These are phyloP conservation scores for Sus cebifrons DNA, from an alignment of 2,797 vertebrate genomes.

Conservation along the genomic window DNA sequence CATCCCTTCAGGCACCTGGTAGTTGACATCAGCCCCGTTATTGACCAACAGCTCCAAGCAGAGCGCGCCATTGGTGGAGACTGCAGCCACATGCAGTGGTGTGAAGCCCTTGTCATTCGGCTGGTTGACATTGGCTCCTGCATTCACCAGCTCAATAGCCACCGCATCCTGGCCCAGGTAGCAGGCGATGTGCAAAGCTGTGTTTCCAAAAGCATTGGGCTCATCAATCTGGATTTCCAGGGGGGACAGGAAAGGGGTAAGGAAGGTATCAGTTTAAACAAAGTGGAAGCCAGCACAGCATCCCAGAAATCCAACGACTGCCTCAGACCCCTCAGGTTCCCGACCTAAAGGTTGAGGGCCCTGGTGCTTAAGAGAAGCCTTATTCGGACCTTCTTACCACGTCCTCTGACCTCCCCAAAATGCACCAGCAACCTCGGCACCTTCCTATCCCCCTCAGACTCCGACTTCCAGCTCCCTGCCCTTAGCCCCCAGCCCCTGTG, in stretches of 20 bases:
- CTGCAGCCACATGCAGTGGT: slow-evolving; percentile 97
- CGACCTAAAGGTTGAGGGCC: not conserved
- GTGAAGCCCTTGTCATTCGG: slow-evolving; percentile 97
- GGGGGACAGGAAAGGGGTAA: not conserved
- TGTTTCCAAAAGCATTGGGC: slow-evolving; percentile 97
- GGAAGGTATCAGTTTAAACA: slow-evolving; percentile 47
- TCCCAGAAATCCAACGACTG: slow-evolving; percentile 18
- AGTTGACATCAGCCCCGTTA: slow-evolving; percentile 98
- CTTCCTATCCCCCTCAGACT: not conserved
- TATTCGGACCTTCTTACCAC: not conserved
- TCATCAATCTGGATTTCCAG: slow-evolving; percentile 94
- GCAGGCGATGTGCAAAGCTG: slow-evolving; percentile 97
- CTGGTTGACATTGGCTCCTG: slow-evolving; percentile 97
- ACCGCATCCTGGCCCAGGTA: slow-evolving; percentile 98
- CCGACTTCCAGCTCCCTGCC: not conserved
- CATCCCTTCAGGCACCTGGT: slow-evolving; percentile 92
- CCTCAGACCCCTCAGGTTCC: not conserved
- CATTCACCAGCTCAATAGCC: slow-evolving; percentile 97
- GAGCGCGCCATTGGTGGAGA: slow-evolving; percentile 97
- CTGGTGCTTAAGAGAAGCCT: not conserved
- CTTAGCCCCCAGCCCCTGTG: not conserved
- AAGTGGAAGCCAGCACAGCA: not conserved
- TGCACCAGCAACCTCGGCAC: not conserved
- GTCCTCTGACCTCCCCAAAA: not conserved
- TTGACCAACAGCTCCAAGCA: slow-evolving; percentile 99